Base-by-base conservation (phyloP, 2,888 invertebrate species). In the Drosophila neonasuta region DNA sequence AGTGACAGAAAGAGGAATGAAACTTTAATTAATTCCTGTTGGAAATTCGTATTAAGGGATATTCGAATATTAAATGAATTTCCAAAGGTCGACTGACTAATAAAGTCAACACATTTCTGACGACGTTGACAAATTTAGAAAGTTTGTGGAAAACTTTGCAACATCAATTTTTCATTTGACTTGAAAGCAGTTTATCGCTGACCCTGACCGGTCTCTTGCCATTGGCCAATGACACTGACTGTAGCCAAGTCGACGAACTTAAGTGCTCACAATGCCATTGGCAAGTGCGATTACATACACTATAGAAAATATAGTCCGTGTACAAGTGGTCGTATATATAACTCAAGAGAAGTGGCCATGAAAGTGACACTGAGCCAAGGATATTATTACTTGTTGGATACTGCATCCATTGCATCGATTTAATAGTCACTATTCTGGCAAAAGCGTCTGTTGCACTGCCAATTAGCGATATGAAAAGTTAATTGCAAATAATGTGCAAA, bases 401-500 rank as follows among this genome's bases (percentile, higher is more conserved):
- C 44, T 50, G 50, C 24, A 7, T 34, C 11, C 4, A n/a, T 30
- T 7, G 39, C 29, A 73, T 76, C 50, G 76, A 75, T 71, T 71
- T 41, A 41, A 41, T 13, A 7, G 13, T 13, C 8, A 41, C 39
- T 3, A 2, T 10, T 8, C 24, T 32, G 30, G 11, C 15, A 45
- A 29, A 29, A 34, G 32, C 45, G 45, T 41, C 41, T 56, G 58
- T 15, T 42, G 13, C 10, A 30, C 48, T 45, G 49, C 44, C 52
- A 61, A 52, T 71, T 68, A 63, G 67, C 51, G 71, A 66, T 78
- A 72, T 68, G 61, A 44, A 65, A 77, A 67, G 71, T 58, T 57
- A 77, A 77, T 80, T 77, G 56, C 46, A 49, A 49, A 52, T 68
- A 52, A 54, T 75, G 42, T 39, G 75, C 34, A 58, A 64, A 68